Percentiles rank a stretch among this genome's conserved stretches.
phyloP scores from a whole-genome alignment of 2,797 vertebrate genomes.

The Lutjanus argentimaculatus region DNA sequence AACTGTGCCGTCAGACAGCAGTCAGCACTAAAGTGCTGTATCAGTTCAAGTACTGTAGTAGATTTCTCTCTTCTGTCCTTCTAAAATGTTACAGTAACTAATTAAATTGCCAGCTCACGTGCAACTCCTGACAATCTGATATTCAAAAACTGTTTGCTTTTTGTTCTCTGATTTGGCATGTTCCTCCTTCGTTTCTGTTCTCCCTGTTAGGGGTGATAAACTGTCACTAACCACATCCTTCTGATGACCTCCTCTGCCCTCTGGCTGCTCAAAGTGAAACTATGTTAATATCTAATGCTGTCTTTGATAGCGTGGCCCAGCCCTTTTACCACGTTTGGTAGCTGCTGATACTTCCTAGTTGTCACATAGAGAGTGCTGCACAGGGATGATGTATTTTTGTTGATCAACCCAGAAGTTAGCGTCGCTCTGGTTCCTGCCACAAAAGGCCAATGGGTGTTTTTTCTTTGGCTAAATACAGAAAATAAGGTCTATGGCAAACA shows the following conservation, averaged over 20 bases:
- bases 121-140: background rate
- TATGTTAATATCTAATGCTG: background rate
- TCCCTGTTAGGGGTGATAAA: slow-evolving; percentile 29
- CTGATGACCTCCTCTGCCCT: slow-evolving; percentile 5
- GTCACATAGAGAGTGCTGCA: too few species aligned
- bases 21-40: too few species aligned
- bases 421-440: too few species aligned
- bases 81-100: background rate
- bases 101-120: background rate
- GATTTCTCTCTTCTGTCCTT: slow-evolving; percentile 4
- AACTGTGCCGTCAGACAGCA: too few species aligned
- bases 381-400: too few species aligned
- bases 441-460: too few species aligned
- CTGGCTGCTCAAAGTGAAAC: slow-evolving; percentile 5
- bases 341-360: background rate
- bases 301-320: background rate
- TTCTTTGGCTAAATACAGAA: too few species aligned
- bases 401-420: too few species aligned
- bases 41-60: background rate
- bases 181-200: slow-evolving; percentile 26
- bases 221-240: slow-evolving; percentile 56
- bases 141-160: background rate
- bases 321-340: slow-evolving; percentile 3
- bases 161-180: slow-evolving; percentile 29
- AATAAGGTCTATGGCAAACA: too few species aligned